Evolutionary conservation across 2,888 invertebrate genomes (phyloP), one percentile per base, ranked within the genome.

Genomic region (Eledone cirrhosa): DNA sequence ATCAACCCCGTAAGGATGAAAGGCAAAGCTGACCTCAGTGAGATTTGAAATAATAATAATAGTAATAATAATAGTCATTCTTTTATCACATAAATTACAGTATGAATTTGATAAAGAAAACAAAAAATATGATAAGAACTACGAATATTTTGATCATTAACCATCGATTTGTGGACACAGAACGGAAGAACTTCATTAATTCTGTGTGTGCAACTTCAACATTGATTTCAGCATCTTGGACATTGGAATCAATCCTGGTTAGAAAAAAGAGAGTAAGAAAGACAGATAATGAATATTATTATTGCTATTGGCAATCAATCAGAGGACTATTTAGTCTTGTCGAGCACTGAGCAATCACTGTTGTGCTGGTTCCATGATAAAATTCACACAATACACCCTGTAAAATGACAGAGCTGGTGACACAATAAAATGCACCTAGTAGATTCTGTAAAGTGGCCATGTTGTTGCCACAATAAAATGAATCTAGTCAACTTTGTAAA

Each of bases 81-180:
- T 65, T 67, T 67, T 29, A 11, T 67, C 19, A 11, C 19, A 29
- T 24, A 31, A 31, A 31, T 67, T 19, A 67, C 16, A 31, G 29
- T 67, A 67, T 31, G 31, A 67, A 67, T 67, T 67, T 67, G 27
- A 67, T 27, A 67, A 67, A 67, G 67, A 67, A 27, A 27, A 67
- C 31, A 27, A 67, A 67, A 31, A 67, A 29, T 27, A 67, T 22
- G 4, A 67, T 67, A 31, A 67, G 31, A 19, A 67, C 67, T 16
- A 67, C 14, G 31, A 67, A 67, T 67, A 67, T 67, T 31, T 67
- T 67, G 67, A 67, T 29, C 27, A 67, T 1, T 31, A 67, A 31
- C 29, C 29, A 13, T 19, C 67, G 67, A 67, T 67, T 67, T 31
- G 27, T 24, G 19, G 67, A 67, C 1, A 67, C 27, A 27, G 27